These are phyloP conservation scores for Pachydiplax longipennis DNA, from an alignment of 2,888 invertebrate genomes.

Conservation along the genomic window DNA sequence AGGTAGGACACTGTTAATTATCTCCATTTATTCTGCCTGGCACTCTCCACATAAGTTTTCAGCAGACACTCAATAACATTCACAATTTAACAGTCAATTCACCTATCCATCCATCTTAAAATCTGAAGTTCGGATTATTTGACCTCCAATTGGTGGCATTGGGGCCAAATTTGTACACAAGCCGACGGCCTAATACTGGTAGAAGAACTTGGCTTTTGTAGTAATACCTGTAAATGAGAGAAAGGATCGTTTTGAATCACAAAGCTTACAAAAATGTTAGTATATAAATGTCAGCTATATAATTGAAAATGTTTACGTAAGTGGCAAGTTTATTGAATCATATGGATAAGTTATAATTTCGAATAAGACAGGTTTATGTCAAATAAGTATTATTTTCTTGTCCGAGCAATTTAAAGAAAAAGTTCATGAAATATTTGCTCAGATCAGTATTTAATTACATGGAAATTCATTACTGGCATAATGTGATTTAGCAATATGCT, in stretches of 20 bases:
- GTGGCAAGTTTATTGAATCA: too few relatives aligned
- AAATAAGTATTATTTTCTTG: too few relatives aligned
- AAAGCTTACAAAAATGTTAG: too few relatives aligned
- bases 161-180: constrained; percentile 83
- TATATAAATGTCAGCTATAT: too few relatives aligned
- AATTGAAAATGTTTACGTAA: too few relatives aligned
- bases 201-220: constrained; percentile 78
- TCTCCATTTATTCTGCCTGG: neutral
- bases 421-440: too few relatives aligned
- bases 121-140: constrained; percentile 66
- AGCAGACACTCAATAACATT: neutral
- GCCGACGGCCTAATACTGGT: constrained; percentile 76
- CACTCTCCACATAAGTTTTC: neutral
- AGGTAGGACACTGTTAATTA: neutral
- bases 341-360: too few relatives aligned
- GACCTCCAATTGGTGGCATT: constrained; percentile 81
- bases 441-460: too few relatives aligned
- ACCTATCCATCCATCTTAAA: neutral
- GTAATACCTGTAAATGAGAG: constrained; percentile 69
- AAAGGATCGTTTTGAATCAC: constrained; percentile 44
- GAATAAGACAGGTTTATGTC: too few relatives aligned
- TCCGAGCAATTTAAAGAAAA: neutral
- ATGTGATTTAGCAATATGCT: neutral
- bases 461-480: too few relatives aligned
- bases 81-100: neutral